Evolutionary conservation across 1,140 invertebrate species (phyloP), one percentile per base, ranked within the genome.

Genomic region (Heliconius himera): DNA sequence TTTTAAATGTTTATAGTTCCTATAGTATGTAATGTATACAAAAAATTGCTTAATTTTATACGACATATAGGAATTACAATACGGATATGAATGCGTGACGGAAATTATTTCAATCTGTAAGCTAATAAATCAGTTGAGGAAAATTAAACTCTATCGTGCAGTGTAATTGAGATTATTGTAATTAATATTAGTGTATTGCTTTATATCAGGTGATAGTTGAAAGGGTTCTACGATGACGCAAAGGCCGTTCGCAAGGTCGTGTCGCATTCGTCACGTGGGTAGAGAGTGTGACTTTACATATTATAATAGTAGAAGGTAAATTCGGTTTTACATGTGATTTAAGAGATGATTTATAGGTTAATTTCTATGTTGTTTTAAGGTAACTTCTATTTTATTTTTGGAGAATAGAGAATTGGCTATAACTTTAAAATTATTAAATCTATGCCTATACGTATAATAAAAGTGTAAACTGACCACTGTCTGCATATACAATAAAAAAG

Each of bases 181-280:
- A 29, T 33, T 26, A 54, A 22, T 73, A 72, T 56, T 73, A 70
- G 73, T 80, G 75, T 80, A 80, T 80, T 75, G 79, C 74, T 81
- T n/a, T 73, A 78, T 82, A 82, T 70, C 76, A 77, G 83, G 87
- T 88, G 88, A 90, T 87, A 91, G 89, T 91, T 86, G 79, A 86
- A 88, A 87, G 85, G 85, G 84, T 88, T 89, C 80, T 81, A 77
- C 70, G 77, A 83, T 88, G 85, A 87, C 84, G 81, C 76, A 85
- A 88, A 92, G 90, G 90, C 84, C 88, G 86, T 84, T 82, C 46
- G 83, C 89, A 91, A 92, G 89, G 90, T 77, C 83, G 82, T 82
- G 73, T 76, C 71, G 80, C 82, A 82, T 85, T 80, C 81, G 82
- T 73, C 74, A 76, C 73, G 75, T 77, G 56, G 54, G 29, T 46